Conservation (phyloP, 2,797 vertebrate genomes). For the Molossus alvarezi region DNA sequence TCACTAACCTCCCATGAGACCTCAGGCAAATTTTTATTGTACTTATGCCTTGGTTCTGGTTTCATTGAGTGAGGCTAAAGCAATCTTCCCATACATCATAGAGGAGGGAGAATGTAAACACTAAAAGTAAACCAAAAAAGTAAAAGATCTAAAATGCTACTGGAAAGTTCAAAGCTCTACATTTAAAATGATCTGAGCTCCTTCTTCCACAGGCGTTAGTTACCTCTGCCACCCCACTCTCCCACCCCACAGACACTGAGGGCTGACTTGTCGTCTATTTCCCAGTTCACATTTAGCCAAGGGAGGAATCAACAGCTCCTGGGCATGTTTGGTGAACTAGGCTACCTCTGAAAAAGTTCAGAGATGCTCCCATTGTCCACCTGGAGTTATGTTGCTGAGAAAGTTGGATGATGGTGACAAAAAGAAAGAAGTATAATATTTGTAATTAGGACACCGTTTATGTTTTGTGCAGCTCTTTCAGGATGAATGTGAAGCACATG, state of each 20-base stretch:
- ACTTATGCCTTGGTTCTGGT: not conserved
- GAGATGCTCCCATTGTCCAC: not conserved
- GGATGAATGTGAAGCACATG: not conserved
- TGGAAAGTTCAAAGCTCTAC: not conserved
- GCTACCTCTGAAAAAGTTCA: not conserved
- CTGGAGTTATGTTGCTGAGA: not conserved
- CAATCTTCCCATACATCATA: not conserved
- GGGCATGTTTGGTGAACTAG: not conserved
- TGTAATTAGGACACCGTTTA: accelerated
- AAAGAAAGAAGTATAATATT: not conserved
- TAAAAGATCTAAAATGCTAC: not conserved
- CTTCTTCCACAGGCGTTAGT: not conserved
- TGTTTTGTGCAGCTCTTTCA: not conserved
- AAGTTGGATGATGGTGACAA: not conserved
- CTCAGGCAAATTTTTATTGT: not conserved
- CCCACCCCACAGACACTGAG: accelerated
- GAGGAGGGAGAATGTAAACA: not conserved
- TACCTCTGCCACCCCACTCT: not conserved
- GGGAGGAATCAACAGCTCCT: not conserved
- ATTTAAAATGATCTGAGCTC: not conserved
- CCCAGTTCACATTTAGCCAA: not conserved
- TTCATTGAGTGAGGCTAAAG: not conserved
- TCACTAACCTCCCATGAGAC: not conserved
- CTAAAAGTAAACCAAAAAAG: not conserved
- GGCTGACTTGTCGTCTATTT: not conserved